Conservation (phyloP, 2,888 invertebrate genomes). For the Leptinotarsa peninsularis region DNA sequence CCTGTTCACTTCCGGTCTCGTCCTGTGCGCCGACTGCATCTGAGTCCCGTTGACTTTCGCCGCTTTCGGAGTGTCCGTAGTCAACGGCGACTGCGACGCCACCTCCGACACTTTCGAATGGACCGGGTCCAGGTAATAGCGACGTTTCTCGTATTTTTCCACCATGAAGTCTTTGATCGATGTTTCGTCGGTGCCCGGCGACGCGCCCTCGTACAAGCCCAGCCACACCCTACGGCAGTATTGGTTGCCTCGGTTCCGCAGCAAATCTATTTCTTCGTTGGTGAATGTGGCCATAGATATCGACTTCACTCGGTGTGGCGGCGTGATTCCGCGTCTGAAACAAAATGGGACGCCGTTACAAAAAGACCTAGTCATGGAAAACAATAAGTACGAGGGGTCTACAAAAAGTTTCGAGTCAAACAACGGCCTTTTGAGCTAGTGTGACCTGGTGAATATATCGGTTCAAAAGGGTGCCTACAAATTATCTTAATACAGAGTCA, state of each 20-base stretch:
- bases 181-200: slow-evolving; percentile 83
- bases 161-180: slow-evolving; percentile 93
- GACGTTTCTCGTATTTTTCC: slow-evolving; percentile 94
- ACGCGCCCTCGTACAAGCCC: slow-evolving; percentile 84
- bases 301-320: slow-evolving; percentile 98
- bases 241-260: slow-evolving; percentile 92
- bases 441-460: too few relatives aligned
- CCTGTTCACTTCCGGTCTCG: slow-evolving; percentile 54
- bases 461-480: too few relatives aligned
- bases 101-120: slow-evolving; percentile 41
- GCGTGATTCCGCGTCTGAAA: slow-evolving; percentile 94
- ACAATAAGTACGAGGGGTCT: too few relatives aligned
- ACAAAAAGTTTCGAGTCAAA: too few relatives aligned
- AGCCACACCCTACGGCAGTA: slow-evolving; percentile 93
- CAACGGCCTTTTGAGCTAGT: too few relatives aligned
- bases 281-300: slow-evolving; percentile 99
- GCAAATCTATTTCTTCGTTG: slow-evolving; percentile 92
- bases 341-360: slow-evolving; percentile 53
- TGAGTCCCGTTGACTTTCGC: slow-evolving; percentile 51
- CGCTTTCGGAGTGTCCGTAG: slow-evolving; percentile 42
- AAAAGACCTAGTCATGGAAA: too few relatives aligned
- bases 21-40: slow-evolving; percentile 48
- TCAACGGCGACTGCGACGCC: slow-evolving; percentile 18
- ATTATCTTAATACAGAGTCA: too few relatives aligned
- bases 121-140: slow-evolving; percentile 67